Conservation (phyloP, 2,888 invertebrate species). For the Orthosia gracilis region DNA sequence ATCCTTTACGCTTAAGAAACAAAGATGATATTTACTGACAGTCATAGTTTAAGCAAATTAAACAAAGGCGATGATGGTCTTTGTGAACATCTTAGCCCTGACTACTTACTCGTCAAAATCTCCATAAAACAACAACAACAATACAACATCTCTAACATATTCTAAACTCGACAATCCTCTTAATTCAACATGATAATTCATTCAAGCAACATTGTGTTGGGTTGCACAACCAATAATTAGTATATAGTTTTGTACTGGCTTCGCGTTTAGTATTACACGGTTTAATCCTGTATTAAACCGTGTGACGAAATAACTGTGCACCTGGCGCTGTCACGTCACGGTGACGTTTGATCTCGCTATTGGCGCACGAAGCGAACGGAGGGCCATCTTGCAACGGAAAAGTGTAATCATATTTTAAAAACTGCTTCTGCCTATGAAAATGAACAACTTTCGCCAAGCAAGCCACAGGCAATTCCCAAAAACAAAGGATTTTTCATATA, state of each 20-base stretch:
- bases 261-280: conserved; percentile 68
- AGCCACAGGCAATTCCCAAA: too few relatives aligned
- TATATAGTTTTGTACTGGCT: conserved; percentile 72
- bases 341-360: too few relatives aligned
- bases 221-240: conserved; percentile 82
- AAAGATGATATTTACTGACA: background rate
- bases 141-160: conserved; percentile 52
- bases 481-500: too few relatives aligned
- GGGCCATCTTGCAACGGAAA: too few relatives aligned
- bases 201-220: conserved; percentile 75
- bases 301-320: too few relatives aligned
- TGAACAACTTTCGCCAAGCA: too few relatives aligned
- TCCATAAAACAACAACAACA: conserved; percentile 16
- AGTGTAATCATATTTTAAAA: too few relatives aligned
- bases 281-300: conserved; percentile 68
- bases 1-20: background rate
- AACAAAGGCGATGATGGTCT: background rate
- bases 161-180: conserved; percentile 56
- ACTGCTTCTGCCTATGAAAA: too few relatives aligned
- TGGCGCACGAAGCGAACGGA: too few relatives aligned
- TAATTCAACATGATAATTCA: conserved; percentile 79
- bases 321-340: too few relatives aligned
- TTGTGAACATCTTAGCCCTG: background rate
- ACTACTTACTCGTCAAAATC: background rate
- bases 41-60: background rate